Base-by-base conservation (phyloP, 2,797 vertebrate species). In the Lates japonicus region DNA sequence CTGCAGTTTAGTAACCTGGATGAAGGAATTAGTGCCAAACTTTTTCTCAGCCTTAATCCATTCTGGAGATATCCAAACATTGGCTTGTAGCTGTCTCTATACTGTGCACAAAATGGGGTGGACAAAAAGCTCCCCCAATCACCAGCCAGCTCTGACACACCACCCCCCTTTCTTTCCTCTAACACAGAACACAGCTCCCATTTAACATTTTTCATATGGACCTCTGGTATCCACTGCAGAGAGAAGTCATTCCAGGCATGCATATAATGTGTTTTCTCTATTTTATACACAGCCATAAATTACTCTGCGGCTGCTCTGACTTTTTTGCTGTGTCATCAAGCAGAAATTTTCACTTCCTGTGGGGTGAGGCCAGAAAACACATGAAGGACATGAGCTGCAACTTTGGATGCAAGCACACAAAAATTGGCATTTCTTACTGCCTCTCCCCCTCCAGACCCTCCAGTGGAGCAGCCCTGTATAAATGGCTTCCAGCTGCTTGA, bases 401-500 rank as follows among this genome's bases (percentile, higher is more conserved):
- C 39, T 63, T 54, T 3, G 35, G 25, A 54, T 48, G 41, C 61
- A 61, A 73, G 46, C 39, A 4, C 62, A 66, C 22, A 48, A 57
- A 51, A 63, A 51, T 0, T 57, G 33, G 29, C 5, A 2, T 54
- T 70, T 69, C 22, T 76, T 13, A 52, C 1, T 51, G 19, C 25
- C 64, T 37, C 60, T 58, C 58, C 52, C 74, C 72, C 52, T 39
- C 54, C 10, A 22, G 35, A 65, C 37, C 74, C 80, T 78, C 61
- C 58, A 74, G 17, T 29, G 25, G 51, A 61, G 51, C 57, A 25
- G 59, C 42, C 39, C 39, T 12, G 17, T 59, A 37, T 70, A 85
- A 88, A 92, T 88, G 71, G 51, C 66, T 92, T 92, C 84, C 90
- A 92, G 77, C 90, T 92, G 88, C 81, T 76, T 49, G 14, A 19